Conservation (phyloP, 2,888 invertebrate species). For the Metopia argyrocephala region DNA sequence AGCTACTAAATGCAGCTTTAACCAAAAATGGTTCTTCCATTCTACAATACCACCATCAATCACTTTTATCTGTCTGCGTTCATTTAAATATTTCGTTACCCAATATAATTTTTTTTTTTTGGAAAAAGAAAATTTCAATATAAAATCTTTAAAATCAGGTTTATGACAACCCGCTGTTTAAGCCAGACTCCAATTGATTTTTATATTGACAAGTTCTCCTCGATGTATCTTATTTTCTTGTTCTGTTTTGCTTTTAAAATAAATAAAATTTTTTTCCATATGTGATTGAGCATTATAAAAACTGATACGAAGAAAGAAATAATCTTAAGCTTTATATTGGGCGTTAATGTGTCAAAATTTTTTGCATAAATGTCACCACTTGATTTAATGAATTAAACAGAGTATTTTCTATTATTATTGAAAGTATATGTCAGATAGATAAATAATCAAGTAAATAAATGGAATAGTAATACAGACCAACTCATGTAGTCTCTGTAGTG, state of each 20-base stretch:
- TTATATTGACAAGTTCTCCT: slow-evolving; percentile 10
- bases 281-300: neutral
- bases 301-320: neutral
- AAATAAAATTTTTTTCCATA: neutral
- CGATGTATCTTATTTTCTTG: slow-evolving; percentile 1
- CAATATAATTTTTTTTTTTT: neutral
- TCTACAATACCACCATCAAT: neutral
- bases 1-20: neutral
- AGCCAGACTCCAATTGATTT: slow-evolving; percentile 15
- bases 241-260: neutral
- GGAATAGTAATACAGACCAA: neutral
- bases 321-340: neutral
- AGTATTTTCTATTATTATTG: neutral
- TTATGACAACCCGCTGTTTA: slow-evolving; percentile 19
- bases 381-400: neutral
- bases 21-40: neutral
- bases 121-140: neutral
- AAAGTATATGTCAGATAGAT: neutral
- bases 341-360: slow-evolving; percentile 40
- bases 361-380: slow-evolving; percentile 14
- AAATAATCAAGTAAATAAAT: neutral
- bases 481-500: neutral
- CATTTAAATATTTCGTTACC: neutral
- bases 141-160: neutral
- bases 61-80: neutral